A percentile compares a stretch with the other conserved stretches of the same genome.
Evolutionary conservation across 2,888 invertebrate genomes (phyloP).

Genomic region (Cactoblastis cactorum): DNA sequence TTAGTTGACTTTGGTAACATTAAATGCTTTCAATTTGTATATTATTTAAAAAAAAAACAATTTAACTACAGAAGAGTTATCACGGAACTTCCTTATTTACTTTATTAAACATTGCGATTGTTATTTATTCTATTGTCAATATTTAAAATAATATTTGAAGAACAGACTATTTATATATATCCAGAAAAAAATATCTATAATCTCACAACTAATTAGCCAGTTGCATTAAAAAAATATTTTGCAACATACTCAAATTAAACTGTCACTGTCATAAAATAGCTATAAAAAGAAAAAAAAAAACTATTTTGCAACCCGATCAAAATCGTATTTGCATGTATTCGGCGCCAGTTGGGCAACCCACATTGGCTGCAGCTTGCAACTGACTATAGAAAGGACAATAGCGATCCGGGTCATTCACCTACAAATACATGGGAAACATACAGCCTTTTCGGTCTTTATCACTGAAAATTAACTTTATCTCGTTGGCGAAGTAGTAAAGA

Average conservation of each 20-base stretch:
- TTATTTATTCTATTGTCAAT: too few species aligned
- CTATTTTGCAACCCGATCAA: not conserved
- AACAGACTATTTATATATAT: too few species aligned
- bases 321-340: conserved; percentile 20
- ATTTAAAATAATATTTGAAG: too few species aligned
- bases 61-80: too few species aligned
- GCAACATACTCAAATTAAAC: not conserved
- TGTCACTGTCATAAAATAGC: not conserved
- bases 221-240: too few species aligned
- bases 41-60: too few species aligned
- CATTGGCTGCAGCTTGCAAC: conserved; percentile 1
- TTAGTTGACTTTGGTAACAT: too few species aligned
- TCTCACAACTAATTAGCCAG: too few species aligned
- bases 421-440: conserved; percentile 20
- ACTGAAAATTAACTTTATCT: not conserved
- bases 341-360: conserved; percentile 37
- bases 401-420: conserved; percentile 47
- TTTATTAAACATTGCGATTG: too few species aligned
- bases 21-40: too few species aligned
- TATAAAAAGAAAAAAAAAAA: not conserved
- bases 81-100: too few species aligned
- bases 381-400: conserved; percentile 51
- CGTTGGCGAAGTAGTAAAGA: not conserved
- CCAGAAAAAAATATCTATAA: too few species aligned
- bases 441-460: conserved; percentile 2